phyloP scores from a whole-genome alignment of 1,140 invertebrate species.

The Meloidogyne hapla region DNA sequence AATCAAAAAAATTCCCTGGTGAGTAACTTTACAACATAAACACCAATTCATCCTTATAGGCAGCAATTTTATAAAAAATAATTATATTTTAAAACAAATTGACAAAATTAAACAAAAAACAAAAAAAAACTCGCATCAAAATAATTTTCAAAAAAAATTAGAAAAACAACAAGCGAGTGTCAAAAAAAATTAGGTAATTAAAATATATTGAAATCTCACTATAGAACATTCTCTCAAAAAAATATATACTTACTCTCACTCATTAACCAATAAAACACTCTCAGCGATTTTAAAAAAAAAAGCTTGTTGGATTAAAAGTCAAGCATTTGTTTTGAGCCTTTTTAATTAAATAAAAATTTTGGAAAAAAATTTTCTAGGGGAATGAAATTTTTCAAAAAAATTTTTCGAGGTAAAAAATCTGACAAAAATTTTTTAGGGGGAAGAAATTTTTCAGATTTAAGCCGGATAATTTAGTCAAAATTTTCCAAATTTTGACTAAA shows the following conservation, averaged over 20 bases:
- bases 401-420: too few species aligned
- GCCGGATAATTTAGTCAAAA: too few species aligned
- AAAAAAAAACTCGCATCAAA: slow-evolving; percentile 4
- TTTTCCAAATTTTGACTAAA: too few species aligned
- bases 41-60: neutral
- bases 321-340: too few species aligned
- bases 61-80: neutral
- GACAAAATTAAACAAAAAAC: neutral
- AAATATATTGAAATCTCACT: neutral
- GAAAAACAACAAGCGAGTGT: neutral
- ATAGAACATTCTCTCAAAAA: neutral
- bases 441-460: too few species aligned
- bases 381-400: too few species aligned
- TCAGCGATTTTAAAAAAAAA: neutral
- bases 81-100: neutral
- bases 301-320: too few species aligned
- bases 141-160: neutral
- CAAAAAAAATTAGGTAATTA: slow-evolving; percentile 7
- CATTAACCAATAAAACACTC: neutral
- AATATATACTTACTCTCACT: neutral
- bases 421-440: too few species aligned
- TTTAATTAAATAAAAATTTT: too few species aligned
- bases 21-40: neutral
- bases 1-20: neutral
- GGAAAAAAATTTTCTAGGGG: too few species aligned